phyloP scores from a whole-genome alignment of 92 coral and sea anemone genomes.

The Zoanthus solanderi region DNA sequence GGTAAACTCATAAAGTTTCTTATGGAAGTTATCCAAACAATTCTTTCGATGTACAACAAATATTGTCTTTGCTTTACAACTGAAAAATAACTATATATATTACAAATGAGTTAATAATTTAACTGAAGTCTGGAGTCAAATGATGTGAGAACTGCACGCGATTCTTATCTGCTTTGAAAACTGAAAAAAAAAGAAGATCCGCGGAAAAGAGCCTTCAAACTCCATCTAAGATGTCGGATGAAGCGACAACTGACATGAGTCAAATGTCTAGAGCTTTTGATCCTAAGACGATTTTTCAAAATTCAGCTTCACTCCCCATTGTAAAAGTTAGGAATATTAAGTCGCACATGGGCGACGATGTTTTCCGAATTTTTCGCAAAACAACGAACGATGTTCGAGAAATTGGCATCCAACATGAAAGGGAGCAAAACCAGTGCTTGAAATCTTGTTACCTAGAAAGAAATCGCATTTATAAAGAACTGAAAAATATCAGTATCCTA shows the following conservation, averaged over 20 bases:
- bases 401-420: constrained; percentile 72
- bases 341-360: constrained; percentile 78
- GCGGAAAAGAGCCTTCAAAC: too few relatives aligned
- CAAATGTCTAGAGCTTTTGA: constrained; percentile 39
- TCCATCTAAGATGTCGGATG: constrained; percentile 14
- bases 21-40: not conserved
- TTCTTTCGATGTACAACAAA: not conserved
- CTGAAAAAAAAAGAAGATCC: not conserved
- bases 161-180: not conserved
- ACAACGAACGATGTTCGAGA: constrained; percentile 72
- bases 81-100: too few relatives aligned
- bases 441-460: constrained; percentile 78
- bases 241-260: constrained; percentile 34
- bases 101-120: too few relatives aligned
- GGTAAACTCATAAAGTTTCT: too few relatives aligned
- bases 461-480: constrained; percentile 80
- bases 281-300: constrained; percentile 68
- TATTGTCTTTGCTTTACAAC: too few relatives aligned
- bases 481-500: constrained; percentile 63
- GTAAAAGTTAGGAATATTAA: constrained; percentile 71
- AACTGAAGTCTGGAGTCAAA: not conserved
- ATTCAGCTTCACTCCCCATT: constrained; percentile 83
- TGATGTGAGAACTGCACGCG: not conserved
- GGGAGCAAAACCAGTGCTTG: constrained; percentile 66
- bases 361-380: constrained; percentile 84